phyloP scores from a whole-genome alignment of 2,113 vertebrate species.

The Girardinichthys multiradiatus region DNA sequence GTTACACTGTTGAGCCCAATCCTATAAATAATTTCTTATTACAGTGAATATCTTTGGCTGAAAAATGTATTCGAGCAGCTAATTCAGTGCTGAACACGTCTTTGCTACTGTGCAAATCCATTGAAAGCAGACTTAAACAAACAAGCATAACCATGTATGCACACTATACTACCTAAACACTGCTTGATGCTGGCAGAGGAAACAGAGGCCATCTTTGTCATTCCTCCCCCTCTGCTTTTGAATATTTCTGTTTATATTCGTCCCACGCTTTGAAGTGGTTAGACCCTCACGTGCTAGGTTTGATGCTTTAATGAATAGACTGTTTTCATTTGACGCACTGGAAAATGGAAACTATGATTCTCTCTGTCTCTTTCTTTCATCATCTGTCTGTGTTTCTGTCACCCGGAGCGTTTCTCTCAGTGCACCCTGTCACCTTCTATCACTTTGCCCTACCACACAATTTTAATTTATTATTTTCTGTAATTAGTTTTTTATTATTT shows the following conservation, averaged over 20 bases:
- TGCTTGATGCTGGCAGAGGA: constrained; percentile 42
- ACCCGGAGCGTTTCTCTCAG: constrained; percentile 13
- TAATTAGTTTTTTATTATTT: constrained; percentile 14
- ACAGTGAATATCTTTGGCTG: background rate
- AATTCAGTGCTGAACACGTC: background rate
- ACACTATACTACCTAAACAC: constrained; percentile 26
- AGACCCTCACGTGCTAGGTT: constrained; percentile 58
- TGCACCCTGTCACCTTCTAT: constrained; percentile 39
- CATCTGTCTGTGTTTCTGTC: constrained; percentile 15
- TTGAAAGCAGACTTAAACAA: constrained; percentile 13
- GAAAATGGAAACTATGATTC: constrained; percentile 73
- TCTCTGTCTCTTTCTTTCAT: constrained; percentile 18
- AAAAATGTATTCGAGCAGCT: constrained; percentile 14
- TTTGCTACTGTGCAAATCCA: constrained; percentile 9
- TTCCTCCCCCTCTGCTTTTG: constrained; percentile 12
- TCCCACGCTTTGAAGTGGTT: constrained; percentile 68
- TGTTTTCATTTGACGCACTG: constrained; percentile 65
- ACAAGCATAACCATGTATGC: constrained; percentile 7
- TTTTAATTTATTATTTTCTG: constrained; percentile 8
- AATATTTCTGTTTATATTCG: constrained; percentile 68
- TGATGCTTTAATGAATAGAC: constrained; percentile 72
- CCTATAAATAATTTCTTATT: background rate
- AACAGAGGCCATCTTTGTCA: constrained; percentile 63
- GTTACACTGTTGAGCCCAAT: no score
- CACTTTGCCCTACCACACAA: constrained; percentile 2